Evolutionary conservation across 2,888 invertebrate genomes (phyloP).

Genomic region (Dryococelus australis): DNA sequence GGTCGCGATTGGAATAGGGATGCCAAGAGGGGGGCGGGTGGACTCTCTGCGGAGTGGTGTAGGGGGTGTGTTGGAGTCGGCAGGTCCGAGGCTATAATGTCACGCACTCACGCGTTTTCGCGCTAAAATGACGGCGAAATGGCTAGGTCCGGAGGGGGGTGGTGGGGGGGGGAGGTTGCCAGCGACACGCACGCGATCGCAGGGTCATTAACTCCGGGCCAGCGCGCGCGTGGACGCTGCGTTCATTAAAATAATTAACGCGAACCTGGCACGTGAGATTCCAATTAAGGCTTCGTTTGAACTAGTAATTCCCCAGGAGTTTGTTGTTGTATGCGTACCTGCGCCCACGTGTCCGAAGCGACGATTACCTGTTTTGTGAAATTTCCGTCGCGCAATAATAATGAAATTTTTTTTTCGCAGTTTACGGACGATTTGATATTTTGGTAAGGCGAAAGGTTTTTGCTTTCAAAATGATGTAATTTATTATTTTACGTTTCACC

Average conservation of each 20-base stretch:
- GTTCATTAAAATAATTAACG: constrained; percentile 16
- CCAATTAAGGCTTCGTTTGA: constrained; percentile 8
- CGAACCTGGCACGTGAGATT: constrained; percentile 16
- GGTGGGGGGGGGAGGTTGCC: too few species aligned
- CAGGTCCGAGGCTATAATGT: background rate
- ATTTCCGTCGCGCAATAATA: background rate
- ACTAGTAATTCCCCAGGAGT: background rate
- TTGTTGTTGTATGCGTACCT: background rate
- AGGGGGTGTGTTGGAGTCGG: background rate
- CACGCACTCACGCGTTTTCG: background rate
- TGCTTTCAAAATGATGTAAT: background rate
- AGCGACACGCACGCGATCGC: background rate
- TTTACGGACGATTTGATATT: background rate
- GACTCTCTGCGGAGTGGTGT: background rate
- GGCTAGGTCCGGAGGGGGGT: too few species aligned
- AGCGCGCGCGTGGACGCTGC: background rate
- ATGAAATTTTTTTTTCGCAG: background rate
- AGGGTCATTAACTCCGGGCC: background rate
- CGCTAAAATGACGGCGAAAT: background rate
- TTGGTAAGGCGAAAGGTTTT: background rate
- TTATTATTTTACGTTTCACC: too few species aligned
- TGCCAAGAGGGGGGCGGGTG: background rate
- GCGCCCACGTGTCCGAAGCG: background rate
- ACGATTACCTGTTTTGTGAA: background rate
- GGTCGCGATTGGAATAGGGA: background rate